Base-by-base conservation (phyloP, 1,140 invertebrate species). In the Anoplophora glabripennis region DNA sequence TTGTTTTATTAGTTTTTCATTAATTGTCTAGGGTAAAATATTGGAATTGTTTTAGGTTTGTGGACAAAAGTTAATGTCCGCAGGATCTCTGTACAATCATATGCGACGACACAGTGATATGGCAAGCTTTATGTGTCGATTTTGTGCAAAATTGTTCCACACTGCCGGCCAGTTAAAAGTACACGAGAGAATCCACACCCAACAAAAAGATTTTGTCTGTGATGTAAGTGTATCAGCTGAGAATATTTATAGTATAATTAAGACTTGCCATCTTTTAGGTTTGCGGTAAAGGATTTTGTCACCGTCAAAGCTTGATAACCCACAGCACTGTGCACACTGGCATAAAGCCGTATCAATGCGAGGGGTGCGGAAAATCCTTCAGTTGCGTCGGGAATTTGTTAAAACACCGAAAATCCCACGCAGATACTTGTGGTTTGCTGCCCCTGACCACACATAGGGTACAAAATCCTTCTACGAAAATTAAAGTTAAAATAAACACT, bases 221-320 rank as follows among this genome's bases (percentile, higher is more conserved):
- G 68, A 73, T 34, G 73, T 80, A 15, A 51, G 66, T 64, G 34
- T 40, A 10, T 46, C 7, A 46, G 17, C 4, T 18, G 7, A 12
- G 14, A 15, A 3, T 40, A 14, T 15, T 8, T 14, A 8, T 8
- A 18, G 38, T 5, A 36, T 12, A 15, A 34, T 8, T 14, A 28
- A 21, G 3, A 12, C 9, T 49, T 49, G 10, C 33, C n/a, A 49
- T 11, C 9, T 35, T 49, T 33, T 63, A 75, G 60, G 70, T 81
- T 1, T 85, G 83, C 70, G 72, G 74, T 17, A 80, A 80, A 66
- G 78, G 77, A 18, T 82, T 82, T 72, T 77, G 78, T 7, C 78
- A 80, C 60, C 70, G 79, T 21, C 77, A 79, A 58, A 79, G 76
- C 48, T 57, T 81, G 35, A 69, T 79, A 18, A 80, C 78, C 12